phyloP scores from a whole-genome alignment of 2,888 invertebrate genomes.

The Drosophila stalkeri region DNA sequence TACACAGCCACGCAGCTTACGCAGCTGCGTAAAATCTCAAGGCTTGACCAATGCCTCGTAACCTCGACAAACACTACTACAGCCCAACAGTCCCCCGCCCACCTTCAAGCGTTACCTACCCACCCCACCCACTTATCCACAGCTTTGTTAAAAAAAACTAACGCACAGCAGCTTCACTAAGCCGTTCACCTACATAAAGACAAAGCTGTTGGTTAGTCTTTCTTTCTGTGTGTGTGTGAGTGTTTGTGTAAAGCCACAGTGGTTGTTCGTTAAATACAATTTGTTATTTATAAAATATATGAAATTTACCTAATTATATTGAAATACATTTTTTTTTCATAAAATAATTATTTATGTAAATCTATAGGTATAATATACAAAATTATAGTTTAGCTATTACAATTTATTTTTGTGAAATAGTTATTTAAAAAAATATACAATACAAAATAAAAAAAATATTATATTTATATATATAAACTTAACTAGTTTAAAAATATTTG shows the following conservation, averaged over 20 bases:
- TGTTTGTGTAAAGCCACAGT: conserved; percentile 13
- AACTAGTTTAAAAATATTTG: no score
- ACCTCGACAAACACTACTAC: conserved; percentile 39
- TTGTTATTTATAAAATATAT: background rate
- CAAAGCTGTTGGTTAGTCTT: conserved; percentile 20
- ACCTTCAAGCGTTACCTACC: background rate
- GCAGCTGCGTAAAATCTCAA: conserved; percentile 79
- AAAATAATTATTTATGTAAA: no score
- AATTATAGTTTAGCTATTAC: no score
- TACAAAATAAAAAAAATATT: no score
- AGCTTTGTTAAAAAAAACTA: conserved; percentile 20
- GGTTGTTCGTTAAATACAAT: background rate
- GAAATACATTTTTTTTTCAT: no score
- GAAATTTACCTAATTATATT: no score
- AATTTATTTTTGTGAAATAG: no score
- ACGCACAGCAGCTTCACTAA: conserved; percentile 34
- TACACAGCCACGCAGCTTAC: conserved; percentile 67
- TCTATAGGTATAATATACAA: no score
- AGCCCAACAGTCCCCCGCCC: background rate
- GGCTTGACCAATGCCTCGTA: conserved; percentile 73
- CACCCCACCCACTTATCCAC: background rate
- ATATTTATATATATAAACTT: no score
- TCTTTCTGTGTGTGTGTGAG: conserved; percentile 6
- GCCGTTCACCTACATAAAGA: conserved; percentile 44
- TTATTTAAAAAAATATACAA: no score